Evolutionary conservation across 2,888 invertebrate genomes (phyloP).

Genomic region (Melanostoma mellinum): DNA sequence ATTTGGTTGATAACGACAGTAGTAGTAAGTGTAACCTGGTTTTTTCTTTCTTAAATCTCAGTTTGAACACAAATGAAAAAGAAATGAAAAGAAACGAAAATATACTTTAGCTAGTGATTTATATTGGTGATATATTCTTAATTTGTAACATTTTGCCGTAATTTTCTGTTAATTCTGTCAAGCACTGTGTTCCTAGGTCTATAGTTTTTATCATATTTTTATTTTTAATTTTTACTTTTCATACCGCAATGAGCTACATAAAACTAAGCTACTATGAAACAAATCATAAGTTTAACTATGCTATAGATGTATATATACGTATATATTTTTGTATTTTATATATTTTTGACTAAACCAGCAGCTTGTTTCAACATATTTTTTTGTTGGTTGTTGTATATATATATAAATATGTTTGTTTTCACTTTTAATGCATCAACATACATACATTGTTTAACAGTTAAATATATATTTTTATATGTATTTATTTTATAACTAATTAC

Average conservation of each 20-base stretch:
- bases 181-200: constrained; percentile 67
- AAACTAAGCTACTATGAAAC: constrained; percentile 29
- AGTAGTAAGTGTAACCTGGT: constrained; percentile 62
- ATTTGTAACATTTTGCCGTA: constrained; percentile 24
- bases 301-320: constrained; percentile 19
- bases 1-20: constrained; percentile 61
- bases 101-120: constrained; percentile 21
- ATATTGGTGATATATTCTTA: constrained; percentile 60
- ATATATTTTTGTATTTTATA: constrained; percentile 19
- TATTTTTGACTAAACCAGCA: constrained; percentile 38
- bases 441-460: constrained; percentile 56
- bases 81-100: constrained; percentile 19
- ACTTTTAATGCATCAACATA: constrained; percentile 26
- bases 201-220: constrained; percentile 11
- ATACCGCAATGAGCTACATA: constrained; percentile 58
- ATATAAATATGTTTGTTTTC: constrained; percentile 55
- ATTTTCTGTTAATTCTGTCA: constrained; percentile 38
- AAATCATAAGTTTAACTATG: constrained; percentile 30
- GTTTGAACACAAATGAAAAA: constrained; percentile 9
- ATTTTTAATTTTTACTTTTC: constrained; percentile 55
- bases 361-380: constrained; percentile 38
- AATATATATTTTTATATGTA: constrained; percentile 52
- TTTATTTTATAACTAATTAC: constrained; percentile 49
- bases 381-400: constrained; percentile 27
- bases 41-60: constrained; percentile 16